Evolutionary conservation across 1,140 invertebrate genomes (phyloP).

Genomic region (Drosophila cardini): DNA sequence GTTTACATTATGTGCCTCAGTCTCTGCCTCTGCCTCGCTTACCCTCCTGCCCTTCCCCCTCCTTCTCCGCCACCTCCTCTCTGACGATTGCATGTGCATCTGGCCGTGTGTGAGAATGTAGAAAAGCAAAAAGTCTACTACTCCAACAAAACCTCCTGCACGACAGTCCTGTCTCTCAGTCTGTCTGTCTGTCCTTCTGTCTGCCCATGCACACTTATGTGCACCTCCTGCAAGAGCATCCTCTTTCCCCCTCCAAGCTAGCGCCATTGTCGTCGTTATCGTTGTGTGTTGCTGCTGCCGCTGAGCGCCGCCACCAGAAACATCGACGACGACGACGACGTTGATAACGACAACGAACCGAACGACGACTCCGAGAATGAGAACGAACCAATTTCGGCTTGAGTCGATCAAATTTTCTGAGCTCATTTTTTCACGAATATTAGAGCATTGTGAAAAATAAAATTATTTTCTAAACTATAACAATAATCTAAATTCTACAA

Average conservation of each 20-base stretch:
- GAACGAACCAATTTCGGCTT: constrained; percentile 10
- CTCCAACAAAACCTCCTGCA: constrained; percentile 69
- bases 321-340: neutral
- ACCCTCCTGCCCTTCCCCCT: constrained; percentile 5
- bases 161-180: neutral
- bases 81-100: constrained; percentile 22
- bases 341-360: constrained; percentile 22
- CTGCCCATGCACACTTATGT: constrained; percentile 8
- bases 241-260: constrained; percentile 30
- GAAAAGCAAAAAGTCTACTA: constrained; percentile 80
- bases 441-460: neutral
- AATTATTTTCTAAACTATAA: too few species aligned
- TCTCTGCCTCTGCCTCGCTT: constrained; percentile 3
- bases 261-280: constrained; percentile 46
- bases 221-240: constrained; percentile 14
- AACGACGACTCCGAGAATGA: constrained; percentile 10
- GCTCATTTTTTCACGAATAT: neutral
- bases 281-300: constrained; percentile 63
- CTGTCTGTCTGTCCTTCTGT: too few species aligned
- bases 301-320: constrained; percentile 57
- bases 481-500: too few species aligned
- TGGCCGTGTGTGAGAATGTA: constrained; percentile 58
- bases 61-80: constrained; percentile 18
- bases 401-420: constrained; percentile 9
- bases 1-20: constrained; percentile 76